phyloP scores from a whole-genome alignment of 2,888 invertebrate species.

The Bruchidius siliquastri region DNA sequence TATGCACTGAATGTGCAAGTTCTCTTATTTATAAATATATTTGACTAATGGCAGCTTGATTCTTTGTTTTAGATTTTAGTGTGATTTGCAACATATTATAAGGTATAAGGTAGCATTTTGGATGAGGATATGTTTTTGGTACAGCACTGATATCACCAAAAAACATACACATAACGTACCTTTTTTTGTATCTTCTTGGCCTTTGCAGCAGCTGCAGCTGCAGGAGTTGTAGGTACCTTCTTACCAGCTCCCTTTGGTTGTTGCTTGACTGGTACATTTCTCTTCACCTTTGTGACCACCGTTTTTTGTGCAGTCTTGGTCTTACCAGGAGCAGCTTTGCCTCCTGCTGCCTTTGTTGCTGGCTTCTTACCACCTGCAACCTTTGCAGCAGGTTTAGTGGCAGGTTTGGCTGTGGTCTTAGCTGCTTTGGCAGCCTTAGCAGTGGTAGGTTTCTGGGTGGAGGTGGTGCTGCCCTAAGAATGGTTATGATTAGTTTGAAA shows the following conservation, averaged over 20 bases:
- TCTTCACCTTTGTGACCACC: slow-evolving; percentile 51
- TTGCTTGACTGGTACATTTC: slow-evolving; percentile 51
- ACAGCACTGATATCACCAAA: no score
- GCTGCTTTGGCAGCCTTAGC: slow-evolving; percentile 47
- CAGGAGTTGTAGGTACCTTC: slow-evolving; percentile 34
- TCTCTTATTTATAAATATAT: no score
- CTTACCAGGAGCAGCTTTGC: slow-evolving; percentile 29
- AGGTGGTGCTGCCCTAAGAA: not conserved
- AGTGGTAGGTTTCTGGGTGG: slow-evolving; percentile 10
- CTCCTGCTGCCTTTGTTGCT: slow-evolving; percentile 33
- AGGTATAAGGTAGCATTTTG: no score
- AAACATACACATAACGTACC: slow-evolving; percentile 48
- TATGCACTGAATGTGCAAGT: no score
- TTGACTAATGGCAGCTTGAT: no score
- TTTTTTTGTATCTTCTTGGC: slow-evolving; percentile 83
- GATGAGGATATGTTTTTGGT: no score
- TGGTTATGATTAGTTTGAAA: no score
- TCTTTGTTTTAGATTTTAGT: no score
- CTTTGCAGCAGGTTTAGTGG: slow-evolving; percentile 32
- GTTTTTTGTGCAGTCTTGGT: slow-evolving; percentile 45
- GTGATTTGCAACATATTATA: no score
- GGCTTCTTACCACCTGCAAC: slow-evolving; percentile 22
- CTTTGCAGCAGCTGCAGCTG: slow-evolving; percentile 51
- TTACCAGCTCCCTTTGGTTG: slow-evolving; percentile 52
- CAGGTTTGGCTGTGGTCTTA: slow-evolving; percentile 31